Evolutionary conservation across 2,113 vertebrate genomes (phyloP).

Genomic region (Muntiacus reevesi): DNA sequence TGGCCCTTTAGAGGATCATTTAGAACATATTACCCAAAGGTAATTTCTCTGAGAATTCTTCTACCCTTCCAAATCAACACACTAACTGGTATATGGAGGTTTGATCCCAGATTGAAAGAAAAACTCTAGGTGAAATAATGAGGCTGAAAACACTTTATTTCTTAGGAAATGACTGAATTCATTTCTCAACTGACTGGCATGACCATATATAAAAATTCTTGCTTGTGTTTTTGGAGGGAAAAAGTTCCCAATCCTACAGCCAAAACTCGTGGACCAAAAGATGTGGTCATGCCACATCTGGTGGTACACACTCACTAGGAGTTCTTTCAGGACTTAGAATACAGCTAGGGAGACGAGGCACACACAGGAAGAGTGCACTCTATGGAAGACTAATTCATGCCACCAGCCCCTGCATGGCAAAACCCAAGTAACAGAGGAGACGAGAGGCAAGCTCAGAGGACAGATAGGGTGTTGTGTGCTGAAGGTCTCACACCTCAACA

Average conservation of each 20-base stretch:
- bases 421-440: neutral
- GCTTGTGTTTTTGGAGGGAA: neutral
- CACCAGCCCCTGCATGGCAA: neutral
- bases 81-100: neutral
- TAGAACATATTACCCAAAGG: neutral
- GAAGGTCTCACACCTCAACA: neutral
- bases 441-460: neutral
- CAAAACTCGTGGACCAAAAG: neutral
- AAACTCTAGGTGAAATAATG: conserved; percentile 4
- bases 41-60: neutral
- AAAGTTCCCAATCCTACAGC: neutral
- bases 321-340: neutral
- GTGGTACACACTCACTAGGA: neutral
- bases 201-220: neutral
- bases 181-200: neutral
- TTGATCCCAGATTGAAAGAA: neutral
- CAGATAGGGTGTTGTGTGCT: neutral
- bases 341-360: neutral
- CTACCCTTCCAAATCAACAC: neutral
- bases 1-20: neutral
- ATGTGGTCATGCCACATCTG: neutral
- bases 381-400: neutral
- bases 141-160: neutral
- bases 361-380: neutral
- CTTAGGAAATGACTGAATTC: neutral